A percentile compares a stretch with the other conserved stretches of the same genome.
Evolutionary conservation across 2,797 vertebrate species (phyloP).

Genomic region (Xiphophorus birchmanni): DNA sequence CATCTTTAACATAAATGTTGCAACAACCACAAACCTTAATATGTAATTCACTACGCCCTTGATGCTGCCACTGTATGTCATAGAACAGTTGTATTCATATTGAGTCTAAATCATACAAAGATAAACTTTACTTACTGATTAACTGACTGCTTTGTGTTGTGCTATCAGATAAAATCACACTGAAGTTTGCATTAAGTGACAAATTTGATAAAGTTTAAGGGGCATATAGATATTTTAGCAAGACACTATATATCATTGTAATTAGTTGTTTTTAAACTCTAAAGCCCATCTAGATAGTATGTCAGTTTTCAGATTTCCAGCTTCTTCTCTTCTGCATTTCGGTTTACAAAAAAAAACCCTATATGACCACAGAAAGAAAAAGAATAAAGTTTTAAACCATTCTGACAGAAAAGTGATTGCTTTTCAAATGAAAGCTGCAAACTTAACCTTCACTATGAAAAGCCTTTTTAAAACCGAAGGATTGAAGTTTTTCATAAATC

Average conservation of each 20-base stretch:
- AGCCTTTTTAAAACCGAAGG: not conserved
- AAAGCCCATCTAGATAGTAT: not conserved
- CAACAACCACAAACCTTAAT: not conserved
- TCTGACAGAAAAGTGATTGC: not conserved
- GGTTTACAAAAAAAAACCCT: not conserved
- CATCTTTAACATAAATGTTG: not conserved
- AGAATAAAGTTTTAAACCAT: not conserved
- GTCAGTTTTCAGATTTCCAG: not conserved
- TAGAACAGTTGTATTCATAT: not conserved
- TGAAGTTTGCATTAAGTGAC: not conserved
- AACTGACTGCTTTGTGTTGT: not conserved
- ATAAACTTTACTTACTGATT: not conserved
- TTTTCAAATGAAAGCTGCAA: not conserved
- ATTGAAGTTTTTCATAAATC: not conserved
- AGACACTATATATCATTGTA: not conserved
- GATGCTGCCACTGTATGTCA: not conserved
- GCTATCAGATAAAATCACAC: not conserved
- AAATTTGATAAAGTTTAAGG: not conserved
- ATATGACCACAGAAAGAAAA: not conserved
- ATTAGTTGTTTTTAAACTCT: not conserved
- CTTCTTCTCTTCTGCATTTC: not conserved
- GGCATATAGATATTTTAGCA: not conserved
- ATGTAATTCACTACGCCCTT: not conserved
- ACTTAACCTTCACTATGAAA: slow-evolving; percentile 6
- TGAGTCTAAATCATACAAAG: not conserved